phyloP scores from a whole-genome alignment of 2,113 vertebrate genomes.

The Phalacrocorax brasilianus region DNA sequence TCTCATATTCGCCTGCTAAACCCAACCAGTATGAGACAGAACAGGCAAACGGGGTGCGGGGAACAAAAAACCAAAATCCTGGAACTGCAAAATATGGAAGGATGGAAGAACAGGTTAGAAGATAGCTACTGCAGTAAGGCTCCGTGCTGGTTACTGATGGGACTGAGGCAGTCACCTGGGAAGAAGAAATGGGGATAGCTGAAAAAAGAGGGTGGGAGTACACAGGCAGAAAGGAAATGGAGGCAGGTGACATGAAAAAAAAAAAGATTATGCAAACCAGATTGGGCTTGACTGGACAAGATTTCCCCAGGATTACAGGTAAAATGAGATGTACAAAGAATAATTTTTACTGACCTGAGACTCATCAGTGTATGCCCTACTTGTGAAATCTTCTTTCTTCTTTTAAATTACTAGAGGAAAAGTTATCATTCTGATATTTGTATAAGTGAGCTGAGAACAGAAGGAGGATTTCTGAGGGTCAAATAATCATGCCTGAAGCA shows the following conservation, averaged over 20 bases:
- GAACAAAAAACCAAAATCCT: neutral
- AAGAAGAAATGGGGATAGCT: neutral
- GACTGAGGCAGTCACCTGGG: neutral
- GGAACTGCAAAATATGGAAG: neutral
- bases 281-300: neutral
- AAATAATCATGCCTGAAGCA: neutral
- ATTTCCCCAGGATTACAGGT: neutral
- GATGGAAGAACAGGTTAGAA: neutral
- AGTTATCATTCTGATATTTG: neutral
- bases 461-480: conserved; percentile 20
- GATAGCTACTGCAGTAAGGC: neutral
- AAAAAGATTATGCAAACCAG: neutral
- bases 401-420: neutral
- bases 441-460: neutral
- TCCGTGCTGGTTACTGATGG: neutral
- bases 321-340: neutral
- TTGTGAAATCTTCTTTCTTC: neutral
- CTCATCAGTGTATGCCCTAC: neutral
- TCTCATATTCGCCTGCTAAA: neutral
- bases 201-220: neutral
- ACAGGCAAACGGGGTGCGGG: neutral
- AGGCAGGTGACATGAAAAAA: neutral
- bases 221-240: neutral
- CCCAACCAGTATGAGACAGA: neutral
- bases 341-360: neutral